Evolutionary conservation across 2,113 vertebrate species (phyloP), one percentile per base, ranked within the genome.

Genomic region (Paramisgurnus dabryanus): DNA sequence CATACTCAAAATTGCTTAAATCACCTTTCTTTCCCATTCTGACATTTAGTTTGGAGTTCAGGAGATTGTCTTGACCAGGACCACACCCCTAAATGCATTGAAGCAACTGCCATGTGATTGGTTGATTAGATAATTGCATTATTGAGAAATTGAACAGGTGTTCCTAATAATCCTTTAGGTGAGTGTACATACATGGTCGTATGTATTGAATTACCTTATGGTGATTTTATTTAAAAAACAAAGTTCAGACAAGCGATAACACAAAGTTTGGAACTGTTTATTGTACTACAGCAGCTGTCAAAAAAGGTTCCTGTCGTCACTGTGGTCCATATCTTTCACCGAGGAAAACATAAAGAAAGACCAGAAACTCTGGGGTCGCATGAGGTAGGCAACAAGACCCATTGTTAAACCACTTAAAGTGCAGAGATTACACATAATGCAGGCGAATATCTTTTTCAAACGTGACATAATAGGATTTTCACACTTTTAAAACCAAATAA

Each of bases 221-320:
- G 22, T 22, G 53, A 15, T 40, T 34, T 34, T 34, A 34, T 34
- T 34, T 34, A 2, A 2, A 12, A 41, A 47, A 0, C 39, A 66
- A 43, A 47, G 15, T 18, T 67, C 0, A 57, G 18, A 60, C 10
- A 66, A 55, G 11, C 27, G 34, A 34, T 17, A 43, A 45, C 11
- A 57, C 17, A 57, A 76, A 76, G 74, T 18, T 15, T 12, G 75
- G 34, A 74, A 64, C 18, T 45, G 53, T 68, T 83, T 12, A 43
- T 79, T 74, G n/a, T 5, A 39, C 60, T 43, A 13, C 34, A 15
- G 64, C 11, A 12, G 45, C n/a, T 53, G 47, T 67, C 53, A 60
- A 57, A 65, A 57, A 70, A 17, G 7, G 39, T 76, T 45, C 58
- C 64, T 43, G 45, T 6, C 47, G 39, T 70, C 40, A 49, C 49